Percentiles rank a stretch among this genome's conserved stretches.
Evolutionary conservation across 2,797 vertebrate species (phyloP).

Genomic region (Melanotaenia nigrans): DNA sequence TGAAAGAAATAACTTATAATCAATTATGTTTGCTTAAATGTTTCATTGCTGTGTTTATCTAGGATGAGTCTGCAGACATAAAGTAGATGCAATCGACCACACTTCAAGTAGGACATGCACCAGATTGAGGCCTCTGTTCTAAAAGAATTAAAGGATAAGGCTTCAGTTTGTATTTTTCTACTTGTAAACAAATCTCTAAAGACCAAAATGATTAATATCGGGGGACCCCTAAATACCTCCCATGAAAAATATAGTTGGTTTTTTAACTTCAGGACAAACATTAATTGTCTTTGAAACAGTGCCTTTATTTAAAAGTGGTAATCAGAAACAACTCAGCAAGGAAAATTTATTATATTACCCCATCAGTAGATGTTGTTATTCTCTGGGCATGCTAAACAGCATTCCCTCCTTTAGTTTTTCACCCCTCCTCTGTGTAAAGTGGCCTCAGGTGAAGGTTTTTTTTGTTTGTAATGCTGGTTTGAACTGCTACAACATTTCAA

Average conservation of each 20-base stretch:
- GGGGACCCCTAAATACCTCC: not conserved
- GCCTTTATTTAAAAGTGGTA: not conserved
- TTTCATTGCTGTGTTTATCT: not conserved
- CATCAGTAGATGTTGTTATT: too few species aligned
- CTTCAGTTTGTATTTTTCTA: not conserved
- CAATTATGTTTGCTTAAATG: slow-evolving; percentile 4
- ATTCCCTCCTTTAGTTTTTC: not conserved
- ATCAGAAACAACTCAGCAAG: not conserved
- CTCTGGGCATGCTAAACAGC: too few species aligned
- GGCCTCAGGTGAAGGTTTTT: not conserved
- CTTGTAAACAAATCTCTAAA: not conserved
- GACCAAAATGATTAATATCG: not conserved
- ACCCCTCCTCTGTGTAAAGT: not conserved
- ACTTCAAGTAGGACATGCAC: not conserved
- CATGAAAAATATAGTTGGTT: not conserved
- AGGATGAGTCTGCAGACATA: not conserved
- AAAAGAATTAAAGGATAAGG: too few species aligned
- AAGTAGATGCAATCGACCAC: not conserved
- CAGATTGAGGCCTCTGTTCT: not conserved
- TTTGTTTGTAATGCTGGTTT: not conserved
- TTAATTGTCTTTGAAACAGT: not conserved
- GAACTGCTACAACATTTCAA: not conserved
- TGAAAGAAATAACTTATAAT: slow-evolving; percentile 1
- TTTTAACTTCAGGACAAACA: not conserved
- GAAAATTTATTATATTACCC: too few species aligned